Conservation (phyloP, 2,113 vertebrate genomes). For the Varanus komodoensis region DNA sequence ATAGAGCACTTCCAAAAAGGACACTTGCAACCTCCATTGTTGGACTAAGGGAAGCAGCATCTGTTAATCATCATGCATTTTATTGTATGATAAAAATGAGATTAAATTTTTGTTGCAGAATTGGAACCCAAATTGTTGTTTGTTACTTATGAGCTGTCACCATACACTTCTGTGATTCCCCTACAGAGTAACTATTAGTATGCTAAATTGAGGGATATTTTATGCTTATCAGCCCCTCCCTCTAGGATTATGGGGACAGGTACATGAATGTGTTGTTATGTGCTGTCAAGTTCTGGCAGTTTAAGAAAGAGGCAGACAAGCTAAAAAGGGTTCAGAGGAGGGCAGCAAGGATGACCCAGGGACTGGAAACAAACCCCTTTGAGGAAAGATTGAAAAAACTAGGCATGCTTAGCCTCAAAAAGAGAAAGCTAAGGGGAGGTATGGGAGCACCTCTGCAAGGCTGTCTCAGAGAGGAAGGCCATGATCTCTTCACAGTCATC, state of each 20-base stretch:
- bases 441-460: no score
- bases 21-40: constrained; percentile 2
- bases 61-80: background rate
- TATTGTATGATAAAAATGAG: background rate
- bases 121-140: background rate
- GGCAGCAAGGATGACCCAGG: no score
- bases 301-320: no score
- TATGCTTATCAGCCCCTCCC: background rate
- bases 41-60: background rate
- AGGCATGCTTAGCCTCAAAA: no score
- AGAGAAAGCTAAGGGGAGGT: no score
- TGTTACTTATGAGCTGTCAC: background rate
- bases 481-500: no score
- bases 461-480: no score
- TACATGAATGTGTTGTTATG: background rate
- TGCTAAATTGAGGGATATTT: background rate
- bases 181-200: background rate
- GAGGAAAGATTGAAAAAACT: no score
- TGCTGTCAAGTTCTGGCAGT: no score
- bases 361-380: no score
- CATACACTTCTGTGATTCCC: background rate
- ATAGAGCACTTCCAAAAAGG: background rate
- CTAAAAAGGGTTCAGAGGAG: no score
- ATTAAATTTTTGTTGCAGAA: background rate
- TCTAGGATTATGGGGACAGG: background rate